Evolutionary conservation across 2,888 invertebrate genomes (phyloP), one percentile per base, ranked within the genome.

Genomic region (Rotaria socialis): DNA sequence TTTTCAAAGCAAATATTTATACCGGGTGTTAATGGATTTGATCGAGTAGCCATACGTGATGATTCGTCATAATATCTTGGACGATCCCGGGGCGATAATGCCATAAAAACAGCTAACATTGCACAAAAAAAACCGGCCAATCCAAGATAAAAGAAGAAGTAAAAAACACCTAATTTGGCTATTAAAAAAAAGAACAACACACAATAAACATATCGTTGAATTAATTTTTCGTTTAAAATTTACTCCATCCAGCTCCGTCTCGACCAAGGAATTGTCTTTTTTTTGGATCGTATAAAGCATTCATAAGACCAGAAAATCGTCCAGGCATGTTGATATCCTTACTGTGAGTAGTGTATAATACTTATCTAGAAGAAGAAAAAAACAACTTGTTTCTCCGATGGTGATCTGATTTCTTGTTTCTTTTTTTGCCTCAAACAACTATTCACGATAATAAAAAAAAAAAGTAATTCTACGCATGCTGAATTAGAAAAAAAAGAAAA

Each of bases 61-160:
- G 24, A 43, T 5, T 27, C 4, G 6, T 16, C 7, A 43, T 22
- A 55, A 80, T 87, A 97, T 91, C 96, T 96, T 35, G 97, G 97
- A 91, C 93, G 93, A 90, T 94, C 94, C 89, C 93, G 91, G 90
- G 96, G 95, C 92, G 97, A 92, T 86, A 96, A 96, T 92, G 95
- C 95, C 92, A 95, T 95, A 93, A 97, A 97, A 90, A 96, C 94
- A 89, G 95, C 94, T 92, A 97, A 93, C 94, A 96, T 94, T 88
- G 95, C 95, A 88, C 95, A 94, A 93, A 96, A 97, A 94, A 96
- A 97, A 87, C 95, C 96, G 90, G 94, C 94, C 91, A 97, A 93
- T 89, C 94, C 94, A 88, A 95, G 94, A 93, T 97, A 97, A 93
- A 97, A 97, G 92, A 96, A 94, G 89, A 96, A 92, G 93, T 97